A percentile compares a stretch with the other conserved stretches of the same genome.
phyloP scores from a whole-genome alignment of 2,797 vertebrate genomes.

The Melopsittacus undulatus region DNA sequence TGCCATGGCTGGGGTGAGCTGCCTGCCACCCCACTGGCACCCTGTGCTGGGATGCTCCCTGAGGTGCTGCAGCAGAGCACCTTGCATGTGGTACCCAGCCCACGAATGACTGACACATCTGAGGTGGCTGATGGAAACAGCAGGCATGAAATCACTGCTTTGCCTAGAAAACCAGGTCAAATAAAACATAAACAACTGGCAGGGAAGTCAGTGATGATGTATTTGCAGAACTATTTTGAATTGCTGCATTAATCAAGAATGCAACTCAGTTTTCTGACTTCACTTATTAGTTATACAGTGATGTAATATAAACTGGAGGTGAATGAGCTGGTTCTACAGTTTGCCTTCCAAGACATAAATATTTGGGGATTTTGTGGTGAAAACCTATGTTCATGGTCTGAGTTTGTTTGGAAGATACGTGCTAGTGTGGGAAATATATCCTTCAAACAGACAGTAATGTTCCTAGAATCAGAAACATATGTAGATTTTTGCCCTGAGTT shows the following conservation, averaged over 20 bases:
- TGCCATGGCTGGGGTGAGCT: too few relatives aligned
- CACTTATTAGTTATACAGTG: not conserved
- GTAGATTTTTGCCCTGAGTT: not conserved
- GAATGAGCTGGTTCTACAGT: not conserved
- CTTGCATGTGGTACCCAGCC: not conserved
- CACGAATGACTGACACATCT: rapidly evolving
- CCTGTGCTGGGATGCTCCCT: rapidly evolving
- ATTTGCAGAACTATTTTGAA: not conserved
- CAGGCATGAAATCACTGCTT: not conserved
- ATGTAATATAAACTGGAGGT: not conserved
- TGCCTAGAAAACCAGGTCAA: not conserved
- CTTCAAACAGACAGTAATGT: not conserved
- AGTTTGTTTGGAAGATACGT: conserved; percentile 7
- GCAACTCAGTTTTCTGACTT: not conserved
- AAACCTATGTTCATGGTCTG: not conserved
- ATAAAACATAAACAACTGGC: not conserved
- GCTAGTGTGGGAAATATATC: not conserved
- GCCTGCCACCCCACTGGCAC: not conserved
- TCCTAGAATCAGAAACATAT: conserved; percentile 14
- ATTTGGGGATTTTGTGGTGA: conserved; percentile 9
- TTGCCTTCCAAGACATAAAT: conserved; percentile 15
- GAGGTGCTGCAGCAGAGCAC: not conserved
- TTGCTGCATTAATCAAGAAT: not conserved
- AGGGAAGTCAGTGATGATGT: not conserved
- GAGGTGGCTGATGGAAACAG: not conserved